Conservation (phyloP, 2,888 invertebrate genomes). For the Allacma fusca region DNA sequence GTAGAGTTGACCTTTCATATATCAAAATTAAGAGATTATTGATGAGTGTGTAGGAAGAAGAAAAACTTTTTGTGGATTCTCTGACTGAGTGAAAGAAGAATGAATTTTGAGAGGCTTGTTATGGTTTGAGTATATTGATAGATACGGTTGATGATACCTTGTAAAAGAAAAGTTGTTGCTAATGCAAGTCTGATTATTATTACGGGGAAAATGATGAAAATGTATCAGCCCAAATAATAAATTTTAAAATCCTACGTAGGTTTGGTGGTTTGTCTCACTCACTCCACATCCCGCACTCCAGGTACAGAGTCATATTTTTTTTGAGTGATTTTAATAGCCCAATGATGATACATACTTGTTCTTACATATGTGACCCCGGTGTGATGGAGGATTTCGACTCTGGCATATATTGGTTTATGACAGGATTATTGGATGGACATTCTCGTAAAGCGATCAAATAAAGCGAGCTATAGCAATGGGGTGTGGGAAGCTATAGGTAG, state of each 20-base stretch:
- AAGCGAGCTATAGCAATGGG: constrained; percentile 26
- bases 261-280: constrained; percentile 23
- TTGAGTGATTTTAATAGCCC: neutral
- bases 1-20: constrained; percentile 34
- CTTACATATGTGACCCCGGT: neutral
- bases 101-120: neutral
- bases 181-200: neutral
- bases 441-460: constrained; percentile 43
- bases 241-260: constrained; percentile 39
- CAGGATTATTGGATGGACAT: constrained; percentile 42
- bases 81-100: constrained; percentile 16
- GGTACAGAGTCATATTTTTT: neutral
- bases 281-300: neutral
- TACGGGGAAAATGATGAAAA: constrained; percentile 28
- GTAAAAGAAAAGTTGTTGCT: neutral
- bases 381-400: neutral
- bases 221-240: constrained; percentile 44
- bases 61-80: constrained; percentile 15
- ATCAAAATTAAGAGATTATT: constrained; percentile 39
- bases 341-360: too few relatives aligned
- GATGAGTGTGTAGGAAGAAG: constrained; percentile 36
- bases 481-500: constrained; percentile 49
- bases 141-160: neutral
- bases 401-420: constrained; percentile 39
- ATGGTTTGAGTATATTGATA: too few relatives aligned